A percentile compares a stretch with the other conserved stretches of the same genome.
Evolutionary conservation across 1,140 invertebrate genomes (phyloP).

Genomic region (Dreissena rostriformis): DNA sequence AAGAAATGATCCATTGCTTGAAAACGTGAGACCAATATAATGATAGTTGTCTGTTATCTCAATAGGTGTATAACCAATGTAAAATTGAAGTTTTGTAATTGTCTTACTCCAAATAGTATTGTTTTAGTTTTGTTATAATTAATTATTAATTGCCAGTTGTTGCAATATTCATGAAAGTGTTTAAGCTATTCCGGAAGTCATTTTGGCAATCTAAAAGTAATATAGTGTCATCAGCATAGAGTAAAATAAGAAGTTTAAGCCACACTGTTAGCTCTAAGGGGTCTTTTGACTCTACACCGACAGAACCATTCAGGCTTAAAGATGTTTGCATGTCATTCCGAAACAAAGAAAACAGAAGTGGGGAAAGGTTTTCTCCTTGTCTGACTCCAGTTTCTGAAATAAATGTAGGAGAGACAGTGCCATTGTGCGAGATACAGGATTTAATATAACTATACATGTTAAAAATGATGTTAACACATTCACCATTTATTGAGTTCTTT

Average conservation of each 20-base stretch:
- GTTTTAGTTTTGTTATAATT: slow-evolving; percentile 34
- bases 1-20: slow-evolving; percentile 29
- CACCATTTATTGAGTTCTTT: slow-evolving; percentile 25
- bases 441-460: slow-evolving; percentile 45
- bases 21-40: slow-evolving; percentile 10
- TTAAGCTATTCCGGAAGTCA: slow-evolving; percentile 12
- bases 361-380: slow-evolving; percentile 27
- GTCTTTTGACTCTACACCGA: slow-evolving; percentile 15
- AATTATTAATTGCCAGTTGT: slow-evolving; percentile 16
- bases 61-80: not conserved
- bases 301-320: not conserved
- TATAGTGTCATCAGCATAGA: slow-evolving; percentile 52
- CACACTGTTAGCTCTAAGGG: not conserved
- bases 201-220: slow-evolving; percentile 7
- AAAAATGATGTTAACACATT: slow-evolving; percentile 23
- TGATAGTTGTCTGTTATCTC: slow-evolving; percentile 12
- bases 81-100: not conserved
- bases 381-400: slow-evolving; percentile 30
- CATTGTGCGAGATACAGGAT: slow-evolving; percentile 7
- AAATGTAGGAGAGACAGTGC: not conserved
- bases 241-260: slow-evolving; percentile 10
- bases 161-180: slow-evolving; percentile 5
- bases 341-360: slow-evolving; percentile 25
- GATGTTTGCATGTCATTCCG: not conserved
- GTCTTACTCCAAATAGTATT: slow-evolving; percentile 8